These are phyloP conservation scores for Stenodera caucasica DNA, from an alignment of 2,888 invertebrate species.

Conservation along the genomic window DNA sequence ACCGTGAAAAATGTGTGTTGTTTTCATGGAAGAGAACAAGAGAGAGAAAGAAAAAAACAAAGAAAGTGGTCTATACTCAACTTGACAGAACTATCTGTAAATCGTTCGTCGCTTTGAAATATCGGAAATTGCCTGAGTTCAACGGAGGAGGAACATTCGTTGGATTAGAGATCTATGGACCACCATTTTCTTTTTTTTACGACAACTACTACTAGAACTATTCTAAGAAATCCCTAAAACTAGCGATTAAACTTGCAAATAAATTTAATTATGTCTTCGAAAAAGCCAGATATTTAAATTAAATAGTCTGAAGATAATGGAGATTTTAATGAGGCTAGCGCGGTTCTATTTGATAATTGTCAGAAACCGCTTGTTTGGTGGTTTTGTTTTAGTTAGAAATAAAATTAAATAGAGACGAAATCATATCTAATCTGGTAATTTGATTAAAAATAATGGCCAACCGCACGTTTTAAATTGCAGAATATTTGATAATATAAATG, in stretches of 20 bases:
- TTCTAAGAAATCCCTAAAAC: background rate
- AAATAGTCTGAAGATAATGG: too few relatives aligned
- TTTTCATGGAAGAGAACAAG: background rate
- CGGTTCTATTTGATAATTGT: too few relatives aligned
- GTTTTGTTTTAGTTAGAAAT: too few relatives aligned
- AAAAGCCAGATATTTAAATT: too few relatives aligned
- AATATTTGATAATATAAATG: background rate
- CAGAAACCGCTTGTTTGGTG: too few relatives aligned
- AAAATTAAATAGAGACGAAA: too few relatives aligned
- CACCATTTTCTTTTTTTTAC: background rate
- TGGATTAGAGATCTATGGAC: conserved; percentile 4
- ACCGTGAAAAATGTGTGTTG: background rate
- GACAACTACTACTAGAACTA: background rate
- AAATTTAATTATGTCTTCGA: background rate
- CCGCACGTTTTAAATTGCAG: too few relatives aligned
- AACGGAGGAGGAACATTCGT: background rate
- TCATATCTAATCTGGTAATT: too few relatives aligned
- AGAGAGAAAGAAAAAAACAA: background rate
- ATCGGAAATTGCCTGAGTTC: conserved; percentile 4
- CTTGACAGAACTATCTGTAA: conserved; percentile 9
- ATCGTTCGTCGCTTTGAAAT: conserved; percentile 5
- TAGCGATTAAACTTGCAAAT: background rate
- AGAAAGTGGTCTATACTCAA: conserved; percentile 4
- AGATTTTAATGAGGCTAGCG: too few relatives aligned
- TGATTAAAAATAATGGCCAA: too few relatives aligned